These are phyloP conservation scores for Agapornis canus DNA, from an alignment of 2,797 vertebrate genomes.

Conservation along the genomic window DNA sequence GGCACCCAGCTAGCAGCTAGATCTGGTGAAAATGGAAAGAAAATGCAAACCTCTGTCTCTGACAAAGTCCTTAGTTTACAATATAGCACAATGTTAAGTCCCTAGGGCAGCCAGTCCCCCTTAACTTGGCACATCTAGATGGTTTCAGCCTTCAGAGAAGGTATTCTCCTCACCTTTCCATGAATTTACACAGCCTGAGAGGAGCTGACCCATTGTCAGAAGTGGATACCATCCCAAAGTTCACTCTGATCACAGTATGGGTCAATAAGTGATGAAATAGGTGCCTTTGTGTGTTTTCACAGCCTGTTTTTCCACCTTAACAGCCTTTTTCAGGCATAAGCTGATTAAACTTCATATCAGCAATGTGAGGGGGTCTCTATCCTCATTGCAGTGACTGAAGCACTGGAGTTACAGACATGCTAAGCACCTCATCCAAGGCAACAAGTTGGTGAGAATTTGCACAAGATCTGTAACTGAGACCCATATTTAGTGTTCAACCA, in stretches of 20 bases:
- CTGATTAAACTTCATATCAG: neutral
- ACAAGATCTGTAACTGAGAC: neutral
- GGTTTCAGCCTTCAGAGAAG: neutral
- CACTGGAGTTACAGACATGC: rapidly evolving
- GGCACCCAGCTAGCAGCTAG: neutral
- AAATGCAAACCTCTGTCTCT: neutral
- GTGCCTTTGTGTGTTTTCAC: neutral
- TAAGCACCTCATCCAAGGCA: neutral
- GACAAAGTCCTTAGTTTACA: neutral
- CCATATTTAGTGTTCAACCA: neutral
- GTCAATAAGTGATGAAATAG: neutral
- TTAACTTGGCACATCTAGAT: neutral
- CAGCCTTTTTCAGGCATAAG: neutral
- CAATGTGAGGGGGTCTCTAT: neutral
- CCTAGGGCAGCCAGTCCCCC: neutral
- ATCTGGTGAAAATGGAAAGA: neutral
- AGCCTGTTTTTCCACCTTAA: neutral
- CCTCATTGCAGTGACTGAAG: neutral
- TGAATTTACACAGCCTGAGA: neutral
- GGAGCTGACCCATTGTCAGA: neutral
- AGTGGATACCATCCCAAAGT: neutral
- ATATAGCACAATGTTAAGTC: neutral
- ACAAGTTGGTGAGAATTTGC: neutral
- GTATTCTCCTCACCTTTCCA: neutral
- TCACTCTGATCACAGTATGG: neutral